Evolutionary conservation across 2,797 vertebrate species (phyloP).

Genomic region (Amniataba percoides): DNA sequence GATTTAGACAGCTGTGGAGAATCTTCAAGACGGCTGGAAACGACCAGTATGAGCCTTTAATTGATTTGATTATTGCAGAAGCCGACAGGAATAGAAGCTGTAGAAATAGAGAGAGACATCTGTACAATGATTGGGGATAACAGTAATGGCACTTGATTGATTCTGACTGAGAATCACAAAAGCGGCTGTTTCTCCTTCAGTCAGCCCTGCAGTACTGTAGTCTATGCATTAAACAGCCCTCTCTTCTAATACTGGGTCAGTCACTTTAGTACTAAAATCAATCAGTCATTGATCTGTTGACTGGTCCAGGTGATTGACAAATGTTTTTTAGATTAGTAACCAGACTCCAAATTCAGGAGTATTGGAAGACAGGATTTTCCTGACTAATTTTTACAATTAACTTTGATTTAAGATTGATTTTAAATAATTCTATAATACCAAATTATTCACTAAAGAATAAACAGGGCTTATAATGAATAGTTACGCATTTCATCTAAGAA

Average conservation of each 20-base stretch:
- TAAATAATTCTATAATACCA: constrained; percentile 28
- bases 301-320: constrained; percentile 23
- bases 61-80: constrained; percentile 48
- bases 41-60: constrained; percentile 51
- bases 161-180: constrained; percentile 24
- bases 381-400: constrained; percentile 22
- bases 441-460: constrained; percentile 38
- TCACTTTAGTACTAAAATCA: constrained; percentile 18
- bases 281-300: constrained; percentile 10
- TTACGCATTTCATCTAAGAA: constrained; percentile 26
- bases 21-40: constrained; percentile 28
- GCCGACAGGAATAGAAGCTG: constrained; percentile 23
- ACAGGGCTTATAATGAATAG: constrained; percentile 26
- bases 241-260: background rate
- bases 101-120: constrained; percentile 51
- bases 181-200: constrained; percentile 6
- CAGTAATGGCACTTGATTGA: constrained; percentile 54
- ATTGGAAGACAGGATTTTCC: constrained; percentile 56
- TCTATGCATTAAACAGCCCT: constrained; percentile 1
- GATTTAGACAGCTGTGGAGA: constrained; percentile 54
- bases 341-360: constrained; percentile 32
- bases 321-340: constrained; percentile 20
- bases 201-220: constrained; percentile 1
- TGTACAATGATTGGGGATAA: constrained; percentile 46
- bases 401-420: constrained; percentile 30